Percentiles rank a stretch among this genome's conserved stretches.
These are phyloP conservation scores for Yponomeuta plumbellus DNA, from an alignment of 2,888 invertebrate genomes.

Conservation along the genomic window DNA sequence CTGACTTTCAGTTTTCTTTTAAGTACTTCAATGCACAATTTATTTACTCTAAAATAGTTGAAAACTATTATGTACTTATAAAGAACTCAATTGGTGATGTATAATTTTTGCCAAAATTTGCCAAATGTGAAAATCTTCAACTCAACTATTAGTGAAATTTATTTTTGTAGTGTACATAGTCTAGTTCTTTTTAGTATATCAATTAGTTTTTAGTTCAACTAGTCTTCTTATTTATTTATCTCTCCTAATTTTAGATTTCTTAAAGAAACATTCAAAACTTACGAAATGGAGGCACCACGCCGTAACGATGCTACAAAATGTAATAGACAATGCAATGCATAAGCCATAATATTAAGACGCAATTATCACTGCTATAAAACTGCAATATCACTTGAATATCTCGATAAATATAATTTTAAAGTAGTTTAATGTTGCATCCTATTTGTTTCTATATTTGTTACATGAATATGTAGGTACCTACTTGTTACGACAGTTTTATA, in stretches of 20 bases:
- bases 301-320: slow-evolving; percentile 11
- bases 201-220: slow-evolving; percentile 13
- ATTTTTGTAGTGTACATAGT: slow-evolving; percentile 34
- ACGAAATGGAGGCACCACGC: slow-evolving; percentile 3
- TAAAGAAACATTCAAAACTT: slow-evolving; percentile 36
- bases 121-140: slow-evolving; percentile 51
- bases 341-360: not conserved
- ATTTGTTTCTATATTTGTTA: slow-evolving; percentile 7
- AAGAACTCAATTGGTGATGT: slow-evolving; percentile 33
- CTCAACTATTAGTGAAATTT: slow-evolving; percentile 47
- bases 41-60: not conserved
- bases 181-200: slow-evolving; percentile 16
- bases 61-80: not conserved
- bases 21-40: not conserved
- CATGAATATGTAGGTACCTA: too few species aligned
- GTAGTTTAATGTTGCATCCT: not conserved
- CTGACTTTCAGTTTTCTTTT: not conserved
- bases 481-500: too few species aligned
- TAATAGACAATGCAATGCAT: not conserved
- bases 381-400: not conserved
- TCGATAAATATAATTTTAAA: not conserved
- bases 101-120: slow-evolving; percentile 70
- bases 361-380: slow-evolving; percentile 1
- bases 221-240: slow-evolving; percentile 15
- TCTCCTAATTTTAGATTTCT: slow-evolving; percentile 33